Evolutionary conservation across 2,797 vertebrate genomes (phyloP).

Genomic region (Vireo griseus): DNA sequence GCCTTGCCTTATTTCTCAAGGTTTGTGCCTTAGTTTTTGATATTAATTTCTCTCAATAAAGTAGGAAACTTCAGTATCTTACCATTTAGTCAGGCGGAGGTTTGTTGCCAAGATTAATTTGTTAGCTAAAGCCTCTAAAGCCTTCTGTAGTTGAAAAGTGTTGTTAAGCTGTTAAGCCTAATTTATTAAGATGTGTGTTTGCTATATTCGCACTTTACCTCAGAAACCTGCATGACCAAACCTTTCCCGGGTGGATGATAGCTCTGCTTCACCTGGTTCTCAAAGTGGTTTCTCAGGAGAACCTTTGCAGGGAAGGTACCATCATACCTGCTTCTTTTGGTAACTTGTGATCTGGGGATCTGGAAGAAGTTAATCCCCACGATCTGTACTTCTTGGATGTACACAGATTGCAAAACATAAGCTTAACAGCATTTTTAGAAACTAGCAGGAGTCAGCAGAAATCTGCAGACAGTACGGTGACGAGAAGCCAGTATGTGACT

Average conservation of each 20-base stretch:
- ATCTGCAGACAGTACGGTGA: not conserved
- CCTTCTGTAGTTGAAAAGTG: not conserved
- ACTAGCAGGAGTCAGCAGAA: conserved; percentile 58
- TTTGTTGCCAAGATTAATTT: conserved; percentile 35
- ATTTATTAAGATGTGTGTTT: conserved; percentile 9
- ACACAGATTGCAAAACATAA: conserved; percentile 55
- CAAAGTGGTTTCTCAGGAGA: not conserved
- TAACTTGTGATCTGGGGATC: not conserved
- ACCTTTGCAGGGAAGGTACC: not conserved
- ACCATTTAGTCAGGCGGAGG: not conserved
- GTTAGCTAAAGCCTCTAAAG: not conserved
- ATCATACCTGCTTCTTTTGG: not conserved
- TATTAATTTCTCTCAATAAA: not conserved
- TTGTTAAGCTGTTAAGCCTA: not conserved
- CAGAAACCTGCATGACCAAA: not conserved
- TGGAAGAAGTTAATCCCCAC: conserved; percentile 3
- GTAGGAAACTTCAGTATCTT: not conserved
- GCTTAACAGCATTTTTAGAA: conserved; percentile 53
- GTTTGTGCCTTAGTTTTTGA: not conserved
- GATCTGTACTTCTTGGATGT: not conserved
- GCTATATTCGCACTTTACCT: not conserved
- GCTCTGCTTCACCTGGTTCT: not conserved
- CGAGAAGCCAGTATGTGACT: conserved; percentile 41
- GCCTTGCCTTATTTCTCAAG: not conserved
- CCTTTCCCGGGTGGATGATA: not conserved